phyloP scores from a whole-genome alignment of 2,888 invertebrate species.

The Antheraea yamamai region DNA sequence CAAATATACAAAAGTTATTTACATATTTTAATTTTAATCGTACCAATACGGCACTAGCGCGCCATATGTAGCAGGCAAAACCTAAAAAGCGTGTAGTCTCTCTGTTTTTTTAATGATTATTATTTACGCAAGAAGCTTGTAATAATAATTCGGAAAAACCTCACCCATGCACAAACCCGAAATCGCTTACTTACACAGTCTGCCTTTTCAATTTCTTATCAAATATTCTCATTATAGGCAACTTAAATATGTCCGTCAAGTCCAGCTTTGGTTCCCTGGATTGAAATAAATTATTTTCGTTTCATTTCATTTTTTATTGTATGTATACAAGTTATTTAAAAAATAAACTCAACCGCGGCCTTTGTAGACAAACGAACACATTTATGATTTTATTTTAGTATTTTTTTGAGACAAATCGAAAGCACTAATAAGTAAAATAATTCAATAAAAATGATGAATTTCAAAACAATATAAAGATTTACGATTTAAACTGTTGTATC shows the following conservation, averaged over 20 bases:
- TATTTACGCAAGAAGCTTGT: constrained; percentile 8
- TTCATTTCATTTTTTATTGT: background rate
- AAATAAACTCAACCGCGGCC: background rate
- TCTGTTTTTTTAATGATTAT: background rate
- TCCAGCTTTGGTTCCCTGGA: constrained; percentile 63
- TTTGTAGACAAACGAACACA: constrained; percentile 4
- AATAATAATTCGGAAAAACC: constrained; percentile 23
- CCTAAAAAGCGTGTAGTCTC: background rate
- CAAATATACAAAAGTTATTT: constrained; percentile 8
- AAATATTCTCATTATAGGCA: constrained; percentile 65
- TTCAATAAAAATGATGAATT: background rate
- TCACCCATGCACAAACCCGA: constrained; percentile 41
- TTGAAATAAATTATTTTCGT: constrained; percentile 39
- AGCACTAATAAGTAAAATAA: background rate
- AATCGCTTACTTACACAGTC: constrained; percentile 64
- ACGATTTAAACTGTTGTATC: background rate
- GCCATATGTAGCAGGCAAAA: background rate
- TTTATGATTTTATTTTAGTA: background rate
- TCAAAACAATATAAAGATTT: background rate
- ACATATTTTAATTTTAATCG: background rate
- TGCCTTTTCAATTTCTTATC: constrained; percentile 67
- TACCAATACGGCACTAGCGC: background rate
- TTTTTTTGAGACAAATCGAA: too few species aligned
- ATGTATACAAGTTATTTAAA: background rate
- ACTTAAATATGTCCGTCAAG: constrained; percentile 61